Percentiles rank a stretch among this genome's conserved stretches.
Evolutionary conservation across 2,113 vertebrate genomes (phyloP).

Genomic region (Gambusia affinis): DNA sequence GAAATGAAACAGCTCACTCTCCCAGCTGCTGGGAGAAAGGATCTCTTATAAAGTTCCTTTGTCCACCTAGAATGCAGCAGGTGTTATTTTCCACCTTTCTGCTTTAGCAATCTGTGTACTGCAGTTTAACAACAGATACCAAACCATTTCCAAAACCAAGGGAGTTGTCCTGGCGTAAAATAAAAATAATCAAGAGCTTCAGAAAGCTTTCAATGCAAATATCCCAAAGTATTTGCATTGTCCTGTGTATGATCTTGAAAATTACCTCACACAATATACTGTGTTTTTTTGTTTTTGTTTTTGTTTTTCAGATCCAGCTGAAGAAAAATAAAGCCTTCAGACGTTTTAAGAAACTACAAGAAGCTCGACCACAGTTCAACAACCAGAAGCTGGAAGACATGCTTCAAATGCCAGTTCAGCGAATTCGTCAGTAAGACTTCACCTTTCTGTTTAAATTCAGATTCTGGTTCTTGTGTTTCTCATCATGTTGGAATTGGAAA

Average conservation of each 20-base stretch:
- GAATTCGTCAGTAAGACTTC: slow-evolving; percentile 86
- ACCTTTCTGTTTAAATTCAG: background rate
- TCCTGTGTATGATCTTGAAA: background rate
- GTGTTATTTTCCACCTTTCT: too few relatives aligned
- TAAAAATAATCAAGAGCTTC: too few relatives aligned
- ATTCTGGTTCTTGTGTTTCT: background rate
- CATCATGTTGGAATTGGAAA: too few relatives aligned
- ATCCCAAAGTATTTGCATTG: too few relatives aligned
- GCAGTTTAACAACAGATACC: too few relatives aligned
- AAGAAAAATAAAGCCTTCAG: slow-evolving; percentile 89
- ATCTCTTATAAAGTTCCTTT: too few relatives aligned
- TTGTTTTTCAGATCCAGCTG: slow-evolving; percentile 81
- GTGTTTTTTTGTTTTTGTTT: background rate
- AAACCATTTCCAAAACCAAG: too few relatives aligned
- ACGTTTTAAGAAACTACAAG: slow-evolving; percentile 90
- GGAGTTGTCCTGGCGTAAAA: too few relatives aligned
- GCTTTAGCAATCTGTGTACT: too few relatives aligned
- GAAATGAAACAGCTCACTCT: too few relatives aligned
- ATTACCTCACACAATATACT: background rate
- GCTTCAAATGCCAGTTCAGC: slow-evolving; percentile 86
- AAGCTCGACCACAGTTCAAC: slow-evolving; percentile 87
- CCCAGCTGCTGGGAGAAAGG: too few relatives aligned
- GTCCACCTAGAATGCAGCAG: too few relatives aligned
- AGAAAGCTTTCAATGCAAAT: background rate
- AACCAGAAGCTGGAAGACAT: slow-evolving; percentile 85